These are phyloP conservation scores for Chesias legatella DNA, from an alignment of 2,888 invertebrate species.

Conservation along the genomic window DNA sequence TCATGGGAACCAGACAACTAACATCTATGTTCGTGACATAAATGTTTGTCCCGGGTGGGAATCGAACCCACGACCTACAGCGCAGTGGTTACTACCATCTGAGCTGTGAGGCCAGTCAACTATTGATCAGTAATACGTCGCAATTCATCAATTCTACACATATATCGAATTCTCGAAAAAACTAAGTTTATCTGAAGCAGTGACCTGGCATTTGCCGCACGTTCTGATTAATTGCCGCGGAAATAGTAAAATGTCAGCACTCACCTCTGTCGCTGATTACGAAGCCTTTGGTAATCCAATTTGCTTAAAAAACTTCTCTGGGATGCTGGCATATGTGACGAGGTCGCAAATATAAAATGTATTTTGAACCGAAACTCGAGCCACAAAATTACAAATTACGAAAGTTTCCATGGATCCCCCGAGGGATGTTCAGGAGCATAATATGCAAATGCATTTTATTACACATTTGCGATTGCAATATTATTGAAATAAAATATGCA, in stretches of 20 bases:
- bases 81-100: too few species aligned
- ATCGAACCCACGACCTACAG: too few species aligned
- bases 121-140: slow-evolving; percentile 22
- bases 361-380: slow-evolving; percentile 25
- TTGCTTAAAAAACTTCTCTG: slow-evolving; percentile 24
- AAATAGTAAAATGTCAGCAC: slow-evolving; percentile 34
- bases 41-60: too few species aligned
- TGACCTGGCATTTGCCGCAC: too few species aligned
- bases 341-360: slow-evolving; percentile 27
- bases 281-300: slow-evolving; percentile 22
- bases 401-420: slow-evolving; percentile 21
- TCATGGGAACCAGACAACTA: too few species aligned
- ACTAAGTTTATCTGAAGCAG: slow-evolving; percentile 29
- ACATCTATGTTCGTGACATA: too few species aligned
- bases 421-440: slow-evolving; percentile 14
- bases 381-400: slow-evolving; percentile 24
- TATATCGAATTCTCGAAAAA: slow-evolving; percentile 7
- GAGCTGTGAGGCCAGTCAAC: too few species aligned
- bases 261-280: slow-evolving; percentile 27
- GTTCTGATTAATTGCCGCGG: slow-evolving; percentile 47
- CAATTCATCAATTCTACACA: slow-evolving; percentile 4
- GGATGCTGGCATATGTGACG: slow-evolving; percentile 27
- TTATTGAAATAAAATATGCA: slow-evolving; percentile 14
- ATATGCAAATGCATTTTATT: slow-evolving; percentile 24
- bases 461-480: slow-evolving; percentile 23